Evolutionary conservation across 1,140 invertebrate species (phyloP), one percentile per base, ranked within the genome.

Genomic region (Theocolax elegans): DNA sequence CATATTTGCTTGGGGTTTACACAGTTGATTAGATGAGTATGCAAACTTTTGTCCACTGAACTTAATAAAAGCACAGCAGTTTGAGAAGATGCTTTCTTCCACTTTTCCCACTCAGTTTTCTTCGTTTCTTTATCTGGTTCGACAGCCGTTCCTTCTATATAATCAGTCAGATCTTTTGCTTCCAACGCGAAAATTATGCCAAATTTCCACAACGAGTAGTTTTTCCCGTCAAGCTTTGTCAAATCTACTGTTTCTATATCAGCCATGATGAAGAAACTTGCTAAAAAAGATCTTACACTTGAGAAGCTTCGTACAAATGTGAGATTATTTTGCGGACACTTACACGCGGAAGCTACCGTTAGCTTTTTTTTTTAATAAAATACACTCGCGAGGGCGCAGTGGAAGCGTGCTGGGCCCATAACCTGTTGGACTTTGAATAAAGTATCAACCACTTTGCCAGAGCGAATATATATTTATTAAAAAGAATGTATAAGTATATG

Each of bases 141-240:
- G 17, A 25, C 15, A 19, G 48, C 42, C 9, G 15, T 59, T 7
- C 42, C 42, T 3, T 48, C 23, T 19, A 44, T 35, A 19, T 29
- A 23, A 35, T 13, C 42, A 13, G 10, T 59, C 19, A 59, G 17
- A 15, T 46, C 17, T 21, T 68, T 68, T 23, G 54, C 25, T 4
- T 38, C 15, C 8, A 68, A 35, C 6, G 25, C 6, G 49, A 68
- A 42, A 25, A 6, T 25, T 13, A 67, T 38, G 2, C 53, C 66
- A 48, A 68, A 68, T 31, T 59, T 59, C 42, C 66, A 58, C 42
- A 46, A 38, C 0, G 7, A 21, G 49, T 58, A 59, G 21, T 59
- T 68, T 7, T 38, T 68, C 10, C 54, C 42, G 42, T 59, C 42
- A n/a, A 68, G 29, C 44, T 68, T 68, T 15, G 42, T 68, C 19